Base-by-base conservation (phyloP, 37 sponge, comb jelly and placozoan species). In the Haliclona indistincta region DNA sequence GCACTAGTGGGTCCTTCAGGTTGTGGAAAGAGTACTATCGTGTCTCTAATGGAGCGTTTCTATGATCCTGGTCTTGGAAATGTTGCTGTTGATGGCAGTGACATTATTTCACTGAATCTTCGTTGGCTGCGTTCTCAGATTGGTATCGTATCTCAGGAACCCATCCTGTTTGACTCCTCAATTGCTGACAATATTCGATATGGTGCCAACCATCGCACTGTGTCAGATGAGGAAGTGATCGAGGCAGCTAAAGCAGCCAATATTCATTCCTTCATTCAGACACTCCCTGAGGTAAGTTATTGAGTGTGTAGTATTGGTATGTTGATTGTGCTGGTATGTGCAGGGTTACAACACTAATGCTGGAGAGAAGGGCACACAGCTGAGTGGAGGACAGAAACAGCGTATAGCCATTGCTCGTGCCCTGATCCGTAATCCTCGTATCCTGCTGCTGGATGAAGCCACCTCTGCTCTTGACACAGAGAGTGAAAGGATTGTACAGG, bases 1-100 rank as follows among this genome's bases (percentile, higher is more conserved):
- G 96, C 94, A 13, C 77, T 96, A 30, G 96, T 95, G 25, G 98
- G 98, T 10, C 75, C 83, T 58, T 92, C 93, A 78, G 98, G 98
- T 33, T 89, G 91, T 74, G 99, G 99, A 8, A 98, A 98, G 83
- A 95, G 96, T 54, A 98, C 99, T 1, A 73, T 91, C 4, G 79
- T 98, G 52, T 78, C 87, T 4, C 91, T 98, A 0, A 60, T 94
- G 0, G 84, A 91, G 73, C 26, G 19, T 15, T 19, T 23, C 33
- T 62, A 15, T 62, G 19, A 68, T 35, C 11, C 11, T 11, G 52
- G 17, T 30, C 28, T 38, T 33, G 28, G 28, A 13, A 20, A 64
- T 33, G 66, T 11, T 10, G 29, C 6, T 6, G 5, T 64, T 35
- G 36, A 32, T 29, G 66, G 20, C 17, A 40, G 38, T 64, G 4